Conservation (phyloP, 1,140 invertebrate species). For the Chymomyza costata region DNA sequence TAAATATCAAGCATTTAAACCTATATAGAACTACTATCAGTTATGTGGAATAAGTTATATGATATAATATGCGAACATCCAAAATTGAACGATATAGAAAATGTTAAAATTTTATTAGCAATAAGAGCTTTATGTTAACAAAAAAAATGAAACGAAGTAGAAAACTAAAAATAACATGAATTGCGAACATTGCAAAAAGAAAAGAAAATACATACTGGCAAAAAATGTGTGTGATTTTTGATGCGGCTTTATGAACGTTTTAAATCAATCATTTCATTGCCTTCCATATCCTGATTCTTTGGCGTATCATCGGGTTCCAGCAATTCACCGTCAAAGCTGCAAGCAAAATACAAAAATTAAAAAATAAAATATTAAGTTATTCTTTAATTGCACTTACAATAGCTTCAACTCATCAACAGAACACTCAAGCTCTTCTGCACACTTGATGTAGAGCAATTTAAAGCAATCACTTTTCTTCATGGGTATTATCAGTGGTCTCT, state of each 20-base stretch:
- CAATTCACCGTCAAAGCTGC: constrained; percentile 61
- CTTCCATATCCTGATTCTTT: constrained; percentile 57
- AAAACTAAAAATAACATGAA: too few relatives aligned
- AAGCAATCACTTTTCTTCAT: constrained; percentile 51
- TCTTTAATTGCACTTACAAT: constrained; percentile 23
- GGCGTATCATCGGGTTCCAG: constrained; percentile 58
- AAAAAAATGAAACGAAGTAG: too few relatives aligned
- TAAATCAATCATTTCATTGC: constrained; percentile 63
- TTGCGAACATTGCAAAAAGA: too few relatives aligned
- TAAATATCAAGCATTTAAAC: too few relatives aligned
- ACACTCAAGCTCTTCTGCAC: constrained; percentile 56
- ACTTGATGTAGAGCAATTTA: constrained; percentile 61
- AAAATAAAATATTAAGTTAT: neutral
- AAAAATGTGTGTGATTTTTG: neutral
- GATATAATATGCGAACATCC: too few relatives aligned
- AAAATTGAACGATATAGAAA: too few relatives aligned
- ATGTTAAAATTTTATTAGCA: too few relatives aligned
- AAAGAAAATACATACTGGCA: too few relatives aligned
- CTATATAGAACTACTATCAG: too few relatives aligned
- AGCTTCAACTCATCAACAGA: constrained; percentile 22
- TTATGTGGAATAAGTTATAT: too few relatives aligned
- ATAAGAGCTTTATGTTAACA: too few relatives aligned
- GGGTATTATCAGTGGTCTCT: constrained; percentile 43
- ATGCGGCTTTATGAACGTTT: too few relatives aligned
- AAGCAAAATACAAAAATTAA: neutral